Base-by-base conservation (phyloP, 2,888 invertebrate genomes). In the Oscheius sp. region DNA sequence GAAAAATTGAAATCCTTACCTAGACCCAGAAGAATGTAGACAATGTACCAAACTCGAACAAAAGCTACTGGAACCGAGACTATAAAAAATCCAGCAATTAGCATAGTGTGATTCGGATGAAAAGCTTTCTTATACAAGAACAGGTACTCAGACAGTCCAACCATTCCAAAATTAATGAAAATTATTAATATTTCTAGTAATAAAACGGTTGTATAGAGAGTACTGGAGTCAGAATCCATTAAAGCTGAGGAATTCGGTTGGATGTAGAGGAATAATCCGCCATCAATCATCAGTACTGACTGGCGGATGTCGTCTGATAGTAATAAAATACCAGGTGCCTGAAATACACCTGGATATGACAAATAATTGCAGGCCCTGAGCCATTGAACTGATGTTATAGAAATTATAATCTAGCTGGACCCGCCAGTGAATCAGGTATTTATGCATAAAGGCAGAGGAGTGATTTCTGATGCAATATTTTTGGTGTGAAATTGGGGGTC, bases 141-240 rank as follows among this genome's bases (percentile, higher is more conserved):
- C 12, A 58, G 13, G 27, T 58, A 58, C 29, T 58, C 25, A 1
- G 25, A n/a, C 2, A 58, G 29, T 16, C 9, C 29, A 1, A 58
- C 9, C 6, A 29, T 58, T 1, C 7, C 27, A 23, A 58, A n/a
- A 58, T 58, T 58, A 16, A n/a, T 29, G 27, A 25, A 27, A 13
- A 58, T 58, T 5, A n/a, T 29, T 1, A 58, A 29, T 58, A 58
- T 16, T 58, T 58, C 58, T n/a, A 58, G 27, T 7, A 58, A 12
- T 27, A 58, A 27, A 29, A 58, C 27, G 13, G n/a, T n/a, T 2
- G 58, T 58, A 27, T 58, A 58, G 25, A n/a, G 25, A n/a, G 12
- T 27, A 5, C 13, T 25, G 12, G 16, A 27, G 29, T 29, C 27
- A 2, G 58, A 58, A 7, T 25, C n/a, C n/a, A 58, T n/a, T 27